Base-by-base conservation (phyloP, 1,140 invertebrate genomes). In the Maconellicoccus hirsutus region DNA sequence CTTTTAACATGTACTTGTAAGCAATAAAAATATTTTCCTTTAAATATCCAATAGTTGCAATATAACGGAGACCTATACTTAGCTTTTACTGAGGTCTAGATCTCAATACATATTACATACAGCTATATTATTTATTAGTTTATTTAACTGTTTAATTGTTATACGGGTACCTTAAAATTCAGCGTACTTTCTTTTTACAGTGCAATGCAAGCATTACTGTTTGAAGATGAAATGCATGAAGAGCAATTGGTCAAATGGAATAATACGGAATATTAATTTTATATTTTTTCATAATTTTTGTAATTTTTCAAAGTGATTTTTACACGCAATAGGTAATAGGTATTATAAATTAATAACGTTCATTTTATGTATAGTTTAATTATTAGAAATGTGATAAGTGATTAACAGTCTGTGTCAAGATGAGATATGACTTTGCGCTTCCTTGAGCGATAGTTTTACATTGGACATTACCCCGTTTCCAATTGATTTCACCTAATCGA, bases 1-100 rank as follows among this genome's bases (percentile, higher is more conserved):
- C 96, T 76, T 85, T 95, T 73, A 96, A 91, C 81, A 82, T 96
- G 10, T 97, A 96, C 78, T 93, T 88, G 89, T 92, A 81, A 82
- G 85, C 29, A 33, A 6, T 33, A 6, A 33, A 33, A 33, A 33
- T 33, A 33, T 33, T 33, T 33, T 12, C 3, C 29, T 6, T 6
- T 6, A 6, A 33, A 33, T 33, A 12, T 33, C 12, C 29, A 33
- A 33, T 33, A 33, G 29, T 3, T 12, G 29, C 29, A 6, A 33
- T 33, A 33, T 3, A 12, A 6, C 3, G 29, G 29, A 33, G 3
- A 33, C 12, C 3, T 33, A 12, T 33, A 33, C 29, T 33, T 33
- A 33, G n/a, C 8, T 10, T n/a, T 42, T 66, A 16, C 14, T 72
- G 66, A 61, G 33, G 70, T 12, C 29, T 33, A 33, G 12, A 3